phyloP scores from a whole-genome alignment of 2,888 invertebrate genomes.

The Silvanus unidentatus region DNA sequence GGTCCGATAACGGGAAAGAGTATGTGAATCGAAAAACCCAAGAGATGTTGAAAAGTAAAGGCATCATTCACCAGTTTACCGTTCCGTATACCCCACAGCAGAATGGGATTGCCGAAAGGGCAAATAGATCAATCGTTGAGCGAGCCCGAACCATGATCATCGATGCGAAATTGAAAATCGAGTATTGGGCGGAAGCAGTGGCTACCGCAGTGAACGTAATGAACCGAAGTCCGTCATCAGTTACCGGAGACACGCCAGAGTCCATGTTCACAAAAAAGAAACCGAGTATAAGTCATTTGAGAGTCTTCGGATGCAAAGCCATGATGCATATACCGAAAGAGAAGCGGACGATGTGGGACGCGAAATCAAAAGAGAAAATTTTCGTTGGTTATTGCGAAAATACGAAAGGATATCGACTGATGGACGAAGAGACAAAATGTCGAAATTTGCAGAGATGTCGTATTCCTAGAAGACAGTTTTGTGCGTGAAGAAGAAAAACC shows the following conservation, averaged over 20 bases:
- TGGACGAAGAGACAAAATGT: no score
- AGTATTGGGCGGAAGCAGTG: constrained; percentile 24
- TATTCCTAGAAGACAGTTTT: constrained; percentile 7
- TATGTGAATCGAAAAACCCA: constrained; percentile 15
- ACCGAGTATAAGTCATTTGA: constrained; percentile 13
- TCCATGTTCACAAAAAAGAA: constrained; percentile 25
- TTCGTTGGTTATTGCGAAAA: constrained; percentile 15
- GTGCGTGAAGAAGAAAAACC: no score
- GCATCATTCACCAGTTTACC: constrained; percentile 15
- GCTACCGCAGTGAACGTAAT: constrained; percentile 20
- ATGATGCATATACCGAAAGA: constrained; percentile 17
- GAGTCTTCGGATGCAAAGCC: constrained; percentile 14
- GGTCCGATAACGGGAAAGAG: constrained; percentile 28
- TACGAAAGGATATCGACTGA: constrained; percentile 12
- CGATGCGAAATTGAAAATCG: constrained; percentile 20
- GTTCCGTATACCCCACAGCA: constrained; percentile 14
- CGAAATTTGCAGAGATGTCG: constrained; percentile 11
- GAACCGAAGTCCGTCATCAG: constrained; percentile 14
- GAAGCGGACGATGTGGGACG: constrained; percentile 17
- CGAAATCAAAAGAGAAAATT: constrained; percentile 13
- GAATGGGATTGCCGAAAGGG: constrained; percentile 16
- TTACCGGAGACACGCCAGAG: constrained; percentile 24
- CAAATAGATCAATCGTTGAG: constrained; percentile 21
- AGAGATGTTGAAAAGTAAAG: constrained; percentile 13
- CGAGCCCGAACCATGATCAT: constrained; percentile 21